Evolutionary conservation across 2,888 invertebrate genomes (phyloP), one percentile per base, ranked within the genome.

Genomic region (Tetragonisca angustula): DNA sequence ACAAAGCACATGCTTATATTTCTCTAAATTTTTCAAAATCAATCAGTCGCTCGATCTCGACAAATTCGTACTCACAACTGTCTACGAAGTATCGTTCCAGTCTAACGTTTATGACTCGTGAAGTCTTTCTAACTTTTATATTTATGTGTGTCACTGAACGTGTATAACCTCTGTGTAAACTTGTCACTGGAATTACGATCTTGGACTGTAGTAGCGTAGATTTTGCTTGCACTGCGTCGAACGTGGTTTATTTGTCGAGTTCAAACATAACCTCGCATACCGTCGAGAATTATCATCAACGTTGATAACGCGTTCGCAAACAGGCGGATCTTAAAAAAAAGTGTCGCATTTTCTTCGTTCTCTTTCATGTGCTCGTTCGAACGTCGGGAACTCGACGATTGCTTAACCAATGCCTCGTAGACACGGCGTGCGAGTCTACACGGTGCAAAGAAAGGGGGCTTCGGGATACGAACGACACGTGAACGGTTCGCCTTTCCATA

Each of bases 401-500:
- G 84, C 81, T 82, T 15, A 82, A 86, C 74, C 70, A 74, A 81
- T 56, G 82, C 52, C 72, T 76, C 80, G 83, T 49, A 64, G 75
- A 69, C 43, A 52, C 19, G 67, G 43, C 5, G 70, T 21, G 62
- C 32, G 9, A 9, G 27, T 56, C 6, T 62, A 19, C 19, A 27
- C 24, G 4, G 11, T 27, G 32, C 2, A 19, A 52, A 19, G 15
- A 56, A 49, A 13, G 72, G n/a, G 70, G n/a, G 36, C 11, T 24
- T 61, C 21, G 71, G 54, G 49, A 67, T 62, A 79, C 77, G 80
- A 78, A 76, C 80, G 88, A 88, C 88, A 88, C 87, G 88, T 88
- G 88, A 88, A 88, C 87, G 86, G 87, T 83, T 88, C 80, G 87
- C 84, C 88, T 89, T 89, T 89, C 86, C 83, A 86, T 84, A 87